These are phyloP conservation scores for Drosophila longiperda DNA, from an alignment of 2,888 invertebrate species.

Conservation along the genomic window DNA sequence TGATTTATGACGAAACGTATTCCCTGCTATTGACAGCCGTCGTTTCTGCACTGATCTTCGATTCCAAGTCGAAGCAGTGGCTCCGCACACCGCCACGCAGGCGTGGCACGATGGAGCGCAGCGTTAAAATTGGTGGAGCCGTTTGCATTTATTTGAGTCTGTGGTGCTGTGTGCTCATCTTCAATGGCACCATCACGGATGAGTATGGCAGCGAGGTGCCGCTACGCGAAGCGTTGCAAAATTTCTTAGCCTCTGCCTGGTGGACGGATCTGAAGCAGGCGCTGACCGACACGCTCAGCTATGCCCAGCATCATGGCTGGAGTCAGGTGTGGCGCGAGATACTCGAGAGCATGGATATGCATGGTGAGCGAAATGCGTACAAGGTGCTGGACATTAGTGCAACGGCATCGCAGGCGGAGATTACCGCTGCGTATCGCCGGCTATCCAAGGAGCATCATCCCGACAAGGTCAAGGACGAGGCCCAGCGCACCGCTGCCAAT, in stretches of 20 bases:
- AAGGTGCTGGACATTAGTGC: slow-evolving; percentile 92
- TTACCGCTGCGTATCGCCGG: slow-evolving; percentile 92
- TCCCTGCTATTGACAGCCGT: slow-evolving; percentile 90
- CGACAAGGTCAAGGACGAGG: slow-evolving; percentile 93
- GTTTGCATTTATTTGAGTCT: slow-evolving; percentile 89
- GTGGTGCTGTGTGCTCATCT: slow-evolving; percentile 93
- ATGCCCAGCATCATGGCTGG: slow-evolving; percentile 94
- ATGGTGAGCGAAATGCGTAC: slow-evolving; percentile 95
- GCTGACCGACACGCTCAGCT: slow-evolving; percentile 90
- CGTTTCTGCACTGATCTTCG: slow-evolving; percentile 89
- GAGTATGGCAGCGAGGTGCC: slow-evolving; percentile 94
- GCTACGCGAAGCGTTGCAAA: slow-evolving; percentile 93
- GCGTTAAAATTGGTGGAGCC: slow-evolving; percentile 87
- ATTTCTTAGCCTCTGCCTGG: slow-evolving; percentile 95
- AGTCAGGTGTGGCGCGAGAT: slow-evolving; percentile 94
- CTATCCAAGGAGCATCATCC: slow-evolving; percentile 95
- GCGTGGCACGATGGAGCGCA: slow-evolving; percentile 86
- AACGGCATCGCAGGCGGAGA: slow-evolving; percentile 93
- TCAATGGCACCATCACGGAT: slow-evolving; percentile 94
- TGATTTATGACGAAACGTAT: slow-evolving; percentile 90
- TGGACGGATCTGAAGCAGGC: slow-evolving; percentile 93
- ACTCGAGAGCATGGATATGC: slow-evolving; percentile 93
- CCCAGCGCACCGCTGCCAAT: slow-evolving; percentile 89
- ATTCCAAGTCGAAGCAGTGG: slow-evolving; percentile 92
- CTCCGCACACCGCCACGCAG: slow-evolving; percentile 87